phyloP scores from a whole-genome alignment of 2,797 vertebrate genomes.

The Acrocephalus scirpaceus region DNA sequence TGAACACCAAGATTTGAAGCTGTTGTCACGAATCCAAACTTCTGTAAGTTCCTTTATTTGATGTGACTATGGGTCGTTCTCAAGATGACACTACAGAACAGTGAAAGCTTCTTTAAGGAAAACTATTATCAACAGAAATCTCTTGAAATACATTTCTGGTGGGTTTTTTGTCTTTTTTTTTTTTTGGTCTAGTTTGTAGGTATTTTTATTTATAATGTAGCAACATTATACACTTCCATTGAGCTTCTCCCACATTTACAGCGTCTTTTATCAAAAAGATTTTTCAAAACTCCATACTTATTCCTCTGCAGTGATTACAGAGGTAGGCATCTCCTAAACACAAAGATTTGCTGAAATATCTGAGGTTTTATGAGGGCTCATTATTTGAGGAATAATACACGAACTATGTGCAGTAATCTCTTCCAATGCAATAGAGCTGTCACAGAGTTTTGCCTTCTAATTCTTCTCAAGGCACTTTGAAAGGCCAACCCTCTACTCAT shows the following conservation, averaged over 20 bases:
- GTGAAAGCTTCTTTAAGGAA: not conserved
- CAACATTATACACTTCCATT: not conserved
- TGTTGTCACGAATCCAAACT: not conserved
- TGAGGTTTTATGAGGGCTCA: not conserved
- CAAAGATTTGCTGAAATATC: not conserved
- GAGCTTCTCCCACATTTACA: not conserved
- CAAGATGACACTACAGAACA: not conserved
- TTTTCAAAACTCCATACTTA: not conserved
- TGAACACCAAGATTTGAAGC: not conserved
- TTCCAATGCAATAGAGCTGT: not conserved
- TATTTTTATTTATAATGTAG: not conserved
- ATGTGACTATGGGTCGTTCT: not conserved
- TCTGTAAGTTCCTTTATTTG: not conserved
- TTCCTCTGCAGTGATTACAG: not conserved
- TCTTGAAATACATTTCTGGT: not conserved
- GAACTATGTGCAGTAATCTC: not conserved
- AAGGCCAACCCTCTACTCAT: not conserved
- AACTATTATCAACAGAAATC: not conserved
- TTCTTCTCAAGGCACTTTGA: not conserved
- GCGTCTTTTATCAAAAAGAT: not conserved
- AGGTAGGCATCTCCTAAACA: not conserved
- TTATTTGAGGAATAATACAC: slow-evolving; percentile 4
- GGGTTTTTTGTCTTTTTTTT: not conserved
- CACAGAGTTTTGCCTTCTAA: not conserved
- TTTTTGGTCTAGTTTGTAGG: not conserved